Evolutionary conservation across 2,113 vertebrate genomes (phyloP), one percentile per base, ranked within the genome.

Genomic region (Lycaon pictus): DNA sequence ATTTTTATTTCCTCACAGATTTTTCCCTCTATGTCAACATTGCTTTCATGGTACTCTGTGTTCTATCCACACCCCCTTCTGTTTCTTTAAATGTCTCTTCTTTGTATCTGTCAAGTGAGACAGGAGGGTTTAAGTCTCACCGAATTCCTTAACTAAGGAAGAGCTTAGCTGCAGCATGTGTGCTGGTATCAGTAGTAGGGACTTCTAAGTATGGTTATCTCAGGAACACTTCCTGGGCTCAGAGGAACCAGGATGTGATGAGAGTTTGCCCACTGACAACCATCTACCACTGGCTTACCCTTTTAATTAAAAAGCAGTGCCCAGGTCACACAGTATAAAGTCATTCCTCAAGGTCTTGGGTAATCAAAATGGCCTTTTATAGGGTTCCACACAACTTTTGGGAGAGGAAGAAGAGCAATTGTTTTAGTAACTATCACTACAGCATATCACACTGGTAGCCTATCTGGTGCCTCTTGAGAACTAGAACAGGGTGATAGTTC

Each of bases 251-350:
- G 29, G 27, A 91, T 43, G 53, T 12, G 55, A 62, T 76, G 11
- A 85, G 19, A 35, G n/a, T 23, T 87, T 82, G 15, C 2, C 19
- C 27, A 23, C n/a, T 89, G 67, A 90, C 55, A 69, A 88, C 20
- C 79, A 51, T 65, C 43, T 88, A 32, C 60, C 80, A 35, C 29
- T 81, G 71, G 43, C 55, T 71, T 62, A 84, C 43, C 51, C 7
- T 97, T 48, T 32, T 83, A 93, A 88, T 76, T 93, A 37, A 96
- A 93, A 91, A 74, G 17, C 12, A 80, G 51, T 48, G 43, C 27
- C 53, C 5, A 88, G 22, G 63, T 93, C 35, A 67, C 83, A 79
- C 12, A 25, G n/a, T 2, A 93, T 87, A 35, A 92, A 95, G 51
- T 60, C 76, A 56, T 87, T 77, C 81, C 27, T 89, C 25, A 80